Percentiles rank a stretch among this genome's conserved stretches.
Evolutionary conservation across 2,113 vertebrate genomes (phyloP).

Genomic region (Colius striatus): DNA sequence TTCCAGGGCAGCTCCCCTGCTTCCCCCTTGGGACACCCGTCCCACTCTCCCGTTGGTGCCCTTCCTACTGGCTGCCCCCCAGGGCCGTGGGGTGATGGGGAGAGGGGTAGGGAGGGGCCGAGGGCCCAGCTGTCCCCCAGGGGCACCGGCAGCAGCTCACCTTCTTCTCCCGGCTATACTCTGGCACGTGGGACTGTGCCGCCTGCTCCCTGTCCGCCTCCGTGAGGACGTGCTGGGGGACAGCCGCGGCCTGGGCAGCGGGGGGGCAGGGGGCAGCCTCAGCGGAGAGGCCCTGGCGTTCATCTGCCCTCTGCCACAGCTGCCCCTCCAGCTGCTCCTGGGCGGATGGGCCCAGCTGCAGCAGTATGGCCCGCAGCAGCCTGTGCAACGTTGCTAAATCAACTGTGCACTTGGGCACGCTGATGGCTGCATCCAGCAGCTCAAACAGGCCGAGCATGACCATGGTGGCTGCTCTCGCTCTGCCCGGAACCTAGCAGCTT

Average conservation of each 20-base stretch:
- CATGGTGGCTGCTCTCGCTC: too few species aligned
- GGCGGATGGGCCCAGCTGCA: too few species aligned
- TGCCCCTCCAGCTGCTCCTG: too few species aligned
- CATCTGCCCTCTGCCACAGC: too few species aligned
- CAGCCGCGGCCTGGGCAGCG: conserved; percentile 50
- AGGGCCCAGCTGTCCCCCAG: neutral
- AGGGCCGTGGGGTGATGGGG: fast-evolving
- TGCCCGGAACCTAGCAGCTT: too few species aligned
- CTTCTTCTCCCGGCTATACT: conserved; percentile 34
- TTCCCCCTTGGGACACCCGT: neutral
- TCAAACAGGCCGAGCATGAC: too few species aligned
- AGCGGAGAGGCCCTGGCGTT: too few species aligned
- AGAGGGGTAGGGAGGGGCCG: neutral
- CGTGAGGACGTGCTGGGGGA: conserved; percentile 65
- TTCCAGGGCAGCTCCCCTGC: neutral
- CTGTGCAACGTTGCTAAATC: too few species aligned
- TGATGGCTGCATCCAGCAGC: too few species aligned
- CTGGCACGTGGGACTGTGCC: conserved; percentile 10
- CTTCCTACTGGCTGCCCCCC: neutral
- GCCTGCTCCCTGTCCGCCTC: conserved; percentile 67
- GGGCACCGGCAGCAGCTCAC: neutral
- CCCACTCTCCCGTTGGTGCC: neutral
- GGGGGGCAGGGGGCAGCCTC: neutral
- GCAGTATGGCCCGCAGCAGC: too few species aligned
- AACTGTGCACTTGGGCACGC: too few species aligned